A percentile compares a stretch with the other conserved stretches of the same genome.
These are phyloP conservation scores for Sebastiscus albofasciatus DNA, from an alignment of 2,797 vertebrate genomes.

Conservation along the genomic window DNA sequence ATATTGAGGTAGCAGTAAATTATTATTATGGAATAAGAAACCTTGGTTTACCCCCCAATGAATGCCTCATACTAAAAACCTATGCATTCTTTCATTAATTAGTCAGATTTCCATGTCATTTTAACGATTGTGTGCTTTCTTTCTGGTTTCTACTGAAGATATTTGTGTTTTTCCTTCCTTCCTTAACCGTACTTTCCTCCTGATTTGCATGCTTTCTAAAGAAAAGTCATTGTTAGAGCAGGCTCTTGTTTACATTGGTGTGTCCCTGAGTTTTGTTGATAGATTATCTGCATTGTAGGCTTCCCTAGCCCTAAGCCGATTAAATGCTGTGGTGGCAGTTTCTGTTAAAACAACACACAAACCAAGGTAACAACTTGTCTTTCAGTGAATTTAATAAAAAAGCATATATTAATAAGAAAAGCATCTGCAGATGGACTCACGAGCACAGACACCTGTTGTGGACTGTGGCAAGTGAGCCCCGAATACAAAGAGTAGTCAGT, in stretches of 20 bases:
- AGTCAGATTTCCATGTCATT: background rate
- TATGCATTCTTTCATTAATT: background rate
- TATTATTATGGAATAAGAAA: background rate
- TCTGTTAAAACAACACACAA: too few species aligned
- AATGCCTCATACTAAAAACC: background rate
- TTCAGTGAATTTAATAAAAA: too few species aligned
- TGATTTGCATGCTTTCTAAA: constrained; percentile 5
- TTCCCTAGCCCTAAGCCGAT: background rate
- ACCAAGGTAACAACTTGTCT: too few species aligned
- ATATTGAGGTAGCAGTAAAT: background rate
- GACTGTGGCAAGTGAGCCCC: too few species aligned
- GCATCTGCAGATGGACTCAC: too few species aligned
- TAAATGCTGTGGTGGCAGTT: background rate
- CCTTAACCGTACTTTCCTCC: background rate
- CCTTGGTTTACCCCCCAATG: background rate
- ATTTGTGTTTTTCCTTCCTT: background rate
- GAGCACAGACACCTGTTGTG: too few species aligned
- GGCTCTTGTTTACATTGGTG: background rate
- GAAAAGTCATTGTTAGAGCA: background rate
- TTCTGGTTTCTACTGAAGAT: background rate
- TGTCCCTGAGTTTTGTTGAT: background rate
- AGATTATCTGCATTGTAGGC: background rate
- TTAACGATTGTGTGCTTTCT: background rate
- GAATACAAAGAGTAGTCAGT: too few species aligned
- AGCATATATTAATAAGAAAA: too few species aligned